These are phyloP conservation scores for Ceryle rudis DNA, from an alignment of 2,797 vertebrate species.

Conservation along the genomic window DNA sequence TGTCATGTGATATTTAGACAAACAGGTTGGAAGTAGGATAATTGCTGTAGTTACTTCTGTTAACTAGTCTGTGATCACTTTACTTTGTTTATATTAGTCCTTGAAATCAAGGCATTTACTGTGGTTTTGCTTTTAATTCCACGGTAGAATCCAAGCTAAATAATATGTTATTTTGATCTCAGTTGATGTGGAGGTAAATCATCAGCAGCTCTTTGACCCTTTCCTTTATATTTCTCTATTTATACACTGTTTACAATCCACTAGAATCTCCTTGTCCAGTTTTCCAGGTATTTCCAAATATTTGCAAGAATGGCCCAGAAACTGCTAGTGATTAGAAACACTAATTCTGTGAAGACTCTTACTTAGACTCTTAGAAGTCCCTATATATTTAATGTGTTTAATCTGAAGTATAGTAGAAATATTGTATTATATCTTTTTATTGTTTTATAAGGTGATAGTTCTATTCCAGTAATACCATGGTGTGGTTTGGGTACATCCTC, in stretches of 20 bases:
- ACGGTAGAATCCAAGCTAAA: background rate
- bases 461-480: background rate
- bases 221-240: background rate
- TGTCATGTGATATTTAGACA: background rate
- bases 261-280: background rate
- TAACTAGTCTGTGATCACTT: background rate
- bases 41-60: background rate
- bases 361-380: background rate
- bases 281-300: background rate
- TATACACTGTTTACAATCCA: background rate
- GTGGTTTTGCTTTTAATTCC: background rate
- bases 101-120: background rate
- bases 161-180: background rate
- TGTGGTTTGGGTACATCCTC: background rate
- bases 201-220: background rate
- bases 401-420: background rate
- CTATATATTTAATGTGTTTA: background rate
- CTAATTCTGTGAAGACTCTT: background rate
- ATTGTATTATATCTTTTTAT: background rate
- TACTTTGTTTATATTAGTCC: background rate
- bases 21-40: background rate
- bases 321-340: background rate
- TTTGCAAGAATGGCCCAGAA: background rate
- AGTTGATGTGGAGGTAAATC: background rate
- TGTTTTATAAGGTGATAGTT: background rate